Base-by-base conservation (phyloP, 2,888 invertebrate species). In the Galerucella nymphaeae region DNA sequence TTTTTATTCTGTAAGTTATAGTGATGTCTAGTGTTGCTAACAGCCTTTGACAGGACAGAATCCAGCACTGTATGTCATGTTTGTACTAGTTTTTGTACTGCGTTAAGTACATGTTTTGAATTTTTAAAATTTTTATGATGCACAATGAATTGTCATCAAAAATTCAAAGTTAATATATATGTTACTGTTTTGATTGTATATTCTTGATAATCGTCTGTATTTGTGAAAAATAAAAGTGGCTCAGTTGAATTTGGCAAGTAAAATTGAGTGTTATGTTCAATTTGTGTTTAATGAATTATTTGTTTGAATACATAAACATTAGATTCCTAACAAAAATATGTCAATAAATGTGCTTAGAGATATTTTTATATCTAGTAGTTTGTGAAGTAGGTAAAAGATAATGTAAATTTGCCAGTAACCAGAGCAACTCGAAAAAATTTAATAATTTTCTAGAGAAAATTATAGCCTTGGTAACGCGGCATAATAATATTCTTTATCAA, bases 21-120 rank as follows among this genome's bases (percentile, higher is more conserved):
- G 20, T 16, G 48, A 41, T 57, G 70, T 70, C 70, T 57, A 72
- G 71, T 74, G 74, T 74, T 74, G 74, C 74, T 74, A 74, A 74
- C 71, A 57, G 20, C 45, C 8, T 42, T 41, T 45, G 10, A 53
- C 61, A 68, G 67, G 23, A 58, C 59, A 30, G 41, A 59, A 67
- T 59, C 58, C 16, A 18, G 13, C 16, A 63, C 13, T 63, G 18
- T 45, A 42, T 16, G 42, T 62, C 13, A 63, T 45, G 13, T 59
- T 59, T 2, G 10, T 16, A 20, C 23, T 57, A 23, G 18, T 57
- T 23, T 11, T 11, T 48, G 48, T 14, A 48, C 48, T 48, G 48
- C n/a, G 8, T 8, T 48, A n/a, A 14, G 48, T n/a, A 48, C 48
- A 1, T 10, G 53, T 53, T 18, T 53, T 18, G 18, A 16, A 18